Evolutionary conservation across 2,888 invertebrate species (phyloP).

Genomic region (Conomelus anceps): DNA sequence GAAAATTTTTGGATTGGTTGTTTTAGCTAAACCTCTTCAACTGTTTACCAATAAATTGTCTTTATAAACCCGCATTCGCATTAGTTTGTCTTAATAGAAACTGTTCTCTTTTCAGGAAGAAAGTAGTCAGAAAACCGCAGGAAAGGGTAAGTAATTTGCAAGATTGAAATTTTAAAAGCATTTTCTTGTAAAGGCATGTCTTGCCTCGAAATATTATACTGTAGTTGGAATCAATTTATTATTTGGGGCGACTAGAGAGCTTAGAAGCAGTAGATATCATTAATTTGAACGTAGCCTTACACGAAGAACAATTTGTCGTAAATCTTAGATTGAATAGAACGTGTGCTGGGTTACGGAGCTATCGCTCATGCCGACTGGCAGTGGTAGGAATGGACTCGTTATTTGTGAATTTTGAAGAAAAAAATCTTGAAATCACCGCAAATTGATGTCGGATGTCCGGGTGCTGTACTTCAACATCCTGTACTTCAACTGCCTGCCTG

Average conservation of each 20-base stretch:
- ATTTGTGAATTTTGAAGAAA: neutral
- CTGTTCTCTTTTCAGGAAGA: constrained; percentile 45
- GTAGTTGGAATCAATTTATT: neutral
- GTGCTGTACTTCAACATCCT: neutral
- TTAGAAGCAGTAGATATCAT: neutral
- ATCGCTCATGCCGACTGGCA: neutral
- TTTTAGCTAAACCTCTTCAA: no score
- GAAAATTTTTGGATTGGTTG: no score
- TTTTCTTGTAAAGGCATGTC: no score
- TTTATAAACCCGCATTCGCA: neutral
- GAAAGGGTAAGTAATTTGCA: constrained; percentile 42
- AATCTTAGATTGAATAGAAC: no score
- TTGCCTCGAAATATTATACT: neutral
- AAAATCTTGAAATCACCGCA: neutral
- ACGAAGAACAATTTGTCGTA: constrained; percentile 28
- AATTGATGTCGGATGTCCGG: no score
- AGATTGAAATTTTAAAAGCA: neutral
- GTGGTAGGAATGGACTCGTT: neutral
- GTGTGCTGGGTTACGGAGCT: neutral
- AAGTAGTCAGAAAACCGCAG: constrained; percentile 50
- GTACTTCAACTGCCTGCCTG: neutral
- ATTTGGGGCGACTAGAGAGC: neutral
- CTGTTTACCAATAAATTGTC: no score
- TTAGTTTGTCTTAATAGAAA: no score
- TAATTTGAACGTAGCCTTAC: constrained; percentile 29